Conservation (phyloP, 2,888 invertebrate genomes). For the Diaprepes abbreviatus region DNA sequence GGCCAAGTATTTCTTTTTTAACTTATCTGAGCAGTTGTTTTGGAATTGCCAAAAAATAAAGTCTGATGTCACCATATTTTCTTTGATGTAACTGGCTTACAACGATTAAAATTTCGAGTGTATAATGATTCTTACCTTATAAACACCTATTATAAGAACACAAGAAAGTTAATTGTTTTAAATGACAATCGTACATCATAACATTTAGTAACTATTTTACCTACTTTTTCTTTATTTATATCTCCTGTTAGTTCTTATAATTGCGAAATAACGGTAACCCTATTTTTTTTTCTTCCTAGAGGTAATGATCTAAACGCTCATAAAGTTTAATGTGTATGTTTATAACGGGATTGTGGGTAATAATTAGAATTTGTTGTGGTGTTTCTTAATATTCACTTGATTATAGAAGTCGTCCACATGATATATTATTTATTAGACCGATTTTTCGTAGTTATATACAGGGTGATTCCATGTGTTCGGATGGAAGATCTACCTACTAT, state of each 20-base stretch:
- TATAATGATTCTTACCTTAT: no score
- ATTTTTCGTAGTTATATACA: no score
- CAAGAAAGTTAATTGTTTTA: background rate
- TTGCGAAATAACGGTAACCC: background rate
- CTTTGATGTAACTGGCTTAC: no score
- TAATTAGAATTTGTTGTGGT: background rate
- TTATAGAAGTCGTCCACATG: no score
- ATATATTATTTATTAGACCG: no score
- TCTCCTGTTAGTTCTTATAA: background rate
- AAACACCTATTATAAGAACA: background rate
- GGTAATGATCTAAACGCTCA: background rate
- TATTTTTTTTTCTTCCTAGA: background rate
- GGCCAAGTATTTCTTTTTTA: no score
- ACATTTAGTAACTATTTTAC: background rate
- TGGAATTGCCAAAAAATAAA: no score
- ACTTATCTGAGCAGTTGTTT: no score
- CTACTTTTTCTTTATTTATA: background rate
- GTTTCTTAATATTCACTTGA: background rate
- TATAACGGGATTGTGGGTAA: background rate
- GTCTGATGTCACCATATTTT: no score
- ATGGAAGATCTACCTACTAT: no score
- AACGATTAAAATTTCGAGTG: no score
- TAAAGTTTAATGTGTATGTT: background rate
- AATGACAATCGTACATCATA: background rate
- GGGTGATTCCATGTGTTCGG: no score